These are phyloP conservation scores for Erpornis zantholeuca DNA, from an alignment of 2,113 vertebrate species.

Conservation along the genomic window DNA sequence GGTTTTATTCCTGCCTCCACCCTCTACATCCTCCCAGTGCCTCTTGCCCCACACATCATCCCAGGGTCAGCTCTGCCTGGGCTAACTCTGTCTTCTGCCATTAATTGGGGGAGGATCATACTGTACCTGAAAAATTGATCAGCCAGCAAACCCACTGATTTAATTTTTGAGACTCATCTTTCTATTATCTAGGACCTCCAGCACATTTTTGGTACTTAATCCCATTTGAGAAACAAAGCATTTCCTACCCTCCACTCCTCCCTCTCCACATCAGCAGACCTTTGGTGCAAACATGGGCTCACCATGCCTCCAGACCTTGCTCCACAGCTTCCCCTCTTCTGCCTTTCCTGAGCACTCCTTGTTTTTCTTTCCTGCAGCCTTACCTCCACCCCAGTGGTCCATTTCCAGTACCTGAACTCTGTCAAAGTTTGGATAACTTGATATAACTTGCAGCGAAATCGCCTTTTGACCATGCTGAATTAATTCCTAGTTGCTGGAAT, in stretches of 20 bases:
- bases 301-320: neutral
- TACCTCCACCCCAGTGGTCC: neutral
- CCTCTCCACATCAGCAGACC: neutral
- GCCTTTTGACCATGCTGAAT: slow-evolving; percentile 50
- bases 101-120: neutral
- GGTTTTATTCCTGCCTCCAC: neutral
- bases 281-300: neutral
- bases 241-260: neutral
- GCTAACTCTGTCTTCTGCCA: neutral
- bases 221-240: neutral
- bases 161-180: slow-evolving; percentile 57
- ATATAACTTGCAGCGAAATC: slow-evolving; percentile 31
- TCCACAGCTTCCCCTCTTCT: neutral
- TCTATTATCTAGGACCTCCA: neutral
- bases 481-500: slow-evolving; percentile 63
- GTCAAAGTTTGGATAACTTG: slow-evolving; percentile 26
- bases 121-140: neutral
- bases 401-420: slow-evolving; percentile 20
- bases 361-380: slow-evolving; percentile 39
- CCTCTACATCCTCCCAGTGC: neutral
- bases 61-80: neutral
- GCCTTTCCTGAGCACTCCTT: slow-evolving; percentile 28
- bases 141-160: slow-evolving; percentile 2
- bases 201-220: neutral
- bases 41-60: neutral